Percentiles rank a stretch among this genome's conserved stretches.
Evolutionary conservation across 2,888 invertebrate genomes (phyloP).

Genomic region (Cepaea hortensis): DNA sequence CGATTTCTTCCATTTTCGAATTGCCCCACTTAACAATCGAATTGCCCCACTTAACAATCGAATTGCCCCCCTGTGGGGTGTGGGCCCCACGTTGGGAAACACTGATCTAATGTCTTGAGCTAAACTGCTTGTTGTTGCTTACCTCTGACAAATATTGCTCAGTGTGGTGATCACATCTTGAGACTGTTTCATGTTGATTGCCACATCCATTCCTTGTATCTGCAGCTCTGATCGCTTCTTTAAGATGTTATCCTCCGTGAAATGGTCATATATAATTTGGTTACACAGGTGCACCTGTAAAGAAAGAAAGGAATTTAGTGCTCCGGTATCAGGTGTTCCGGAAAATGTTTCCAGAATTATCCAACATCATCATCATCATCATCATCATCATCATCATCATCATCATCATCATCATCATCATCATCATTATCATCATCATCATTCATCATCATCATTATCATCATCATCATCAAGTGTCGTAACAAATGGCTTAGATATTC

Average conservation of each 20-base stretch:
- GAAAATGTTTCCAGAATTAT: not conserved
- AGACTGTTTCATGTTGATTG: conserved; percentile 90
- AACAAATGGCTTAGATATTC: not conserved
- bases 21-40: too few relatives aligned
- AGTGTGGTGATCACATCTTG: conserved; percentile 91
- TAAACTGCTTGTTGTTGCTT: conserved; percentile 50
- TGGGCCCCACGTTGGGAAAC: too few relatives aligned
- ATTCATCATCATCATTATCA: not conserved
- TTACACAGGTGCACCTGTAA: conserved; percentile 75
- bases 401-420: not conserved
- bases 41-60: too few relatives aligned
- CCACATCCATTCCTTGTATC: conserved; percentile 89
- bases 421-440: not conserved
- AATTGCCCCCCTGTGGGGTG: too few relatives aligned
- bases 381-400: not conserved
- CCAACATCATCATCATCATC: not conserved
- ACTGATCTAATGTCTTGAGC: too few relatives aligned
- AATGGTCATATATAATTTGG: conserved; percentile 88
- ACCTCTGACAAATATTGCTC: conserved; percentile 87
- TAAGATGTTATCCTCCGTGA: conserved; percentile 83
- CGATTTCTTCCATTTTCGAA: too few relatives aligned
- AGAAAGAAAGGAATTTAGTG: not conserved
- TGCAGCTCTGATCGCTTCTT: conserved; percentile 80
- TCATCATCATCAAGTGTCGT: not conserved
- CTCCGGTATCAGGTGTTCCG: too few relatives aligned